A percentile compares a stretch with the other conserved stretches of the same genome.
Evolutionary conservation across 2,797 vertebrate genomes (phyloP).

Genomic region (Protonibea diacanthus): DNA sequence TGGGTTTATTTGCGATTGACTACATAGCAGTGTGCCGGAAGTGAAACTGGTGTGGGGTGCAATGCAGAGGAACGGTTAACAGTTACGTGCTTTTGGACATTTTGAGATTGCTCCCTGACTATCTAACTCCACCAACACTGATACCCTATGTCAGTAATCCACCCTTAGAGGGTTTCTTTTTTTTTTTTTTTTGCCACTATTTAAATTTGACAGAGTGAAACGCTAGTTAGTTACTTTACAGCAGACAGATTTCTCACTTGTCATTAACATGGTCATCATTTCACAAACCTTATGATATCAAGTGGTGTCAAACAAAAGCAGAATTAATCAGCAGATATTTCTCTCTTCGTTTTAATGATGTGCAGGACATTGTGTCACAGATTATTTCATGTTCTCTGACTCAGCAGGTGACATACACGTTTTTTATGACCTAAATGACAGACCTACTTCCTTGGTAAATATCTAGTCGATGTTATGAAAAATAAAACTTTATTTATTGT

Average conservation of each 20-base stretch:
- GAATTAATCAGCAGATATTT: neutral
- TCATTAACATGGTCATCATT: neutral
- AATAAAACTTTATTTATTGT: slow-evolving; percentile 32
- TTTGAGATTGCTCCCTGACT: slow-evolving; percentile 5
- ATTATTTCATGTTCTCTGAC: neutral
- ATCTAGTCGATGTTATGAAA: slow-evolving; percentile 7
- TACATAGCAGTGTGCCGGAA: slow-evolving; percentile 37
- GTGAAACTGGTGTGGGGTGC: slow-evolving; percentile 57
- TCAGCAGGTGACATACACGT: too few species aligned
- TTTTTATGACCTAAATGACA: too few species aligned
- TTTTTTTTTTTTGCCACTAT: neutral
- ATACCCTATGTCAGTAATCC: neutral
- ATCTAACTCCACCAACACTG: neutral
- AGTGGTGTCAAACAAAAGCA: neutral
- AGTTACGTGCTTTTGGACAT: slow-evolving; percentile 24
- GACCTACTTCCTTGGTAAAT: neutral
- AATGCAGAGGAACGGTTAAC: slow-evolving; percentile 19
- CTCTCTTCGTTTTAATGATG: neutral
- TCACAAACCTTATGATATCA: neutral
- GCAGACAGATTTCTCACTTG: neutral
- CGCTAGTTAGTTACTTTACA: neutral
- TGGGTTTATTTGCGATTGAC: slow-evolving; percentile 32
- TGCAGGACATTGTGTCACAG: neutral
- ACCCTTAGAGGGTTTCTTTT: neutral
- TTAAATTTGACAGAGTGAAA: neutral